Evolutionary conservation across 2,797 vertebrate species (phyloP), one percentile per base, ranked within the genome.

Genomic region (Acanthiza pusilla): DNA sequence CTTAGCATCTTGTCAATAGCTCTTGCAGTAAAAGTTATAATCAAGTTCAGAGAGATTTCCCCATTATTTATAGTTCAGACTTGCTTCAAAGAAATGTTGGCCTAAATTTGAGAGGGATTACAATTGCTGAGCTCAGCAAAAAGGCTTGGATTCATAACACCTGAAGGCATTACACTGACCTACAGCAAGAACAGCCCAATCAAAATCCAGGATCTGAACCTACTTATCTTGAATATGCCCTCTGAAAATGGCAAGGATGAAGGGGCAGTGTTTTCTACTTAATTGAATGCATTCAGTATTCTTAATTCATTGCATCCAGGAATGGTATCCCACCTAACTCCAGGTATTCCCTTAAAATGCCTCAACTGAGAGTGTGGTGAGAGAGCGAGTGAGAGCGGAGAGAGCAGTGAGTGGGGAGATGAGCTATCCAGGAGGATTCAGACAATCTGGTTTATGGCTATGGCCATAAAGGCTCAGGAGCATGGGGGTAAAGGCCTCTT

Each of bases 51-150:
- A 80, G 65, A 89, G 29, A 78, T 91, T 93, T 92, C 45, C 73
- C 38, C 47, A 29, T 89, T 85, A 84, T 92, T 93, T 84, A 32
- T 90, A 90, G 85, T 70, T 90, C 76, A 85, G 42, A 57, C 36
- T 67, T 88, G 38, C 77, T 91, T 90, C 71, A 90, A 94, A 90
- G 63, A 82, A 85, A 91, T 23, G 53, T 71, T 96, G 83, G 60
- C 65, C 80, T 96, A 90, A 91, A 91, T 92, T 84, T 85, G 27
- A 73, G 55, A 87, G 48, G 9, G 50, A 65, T 84, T 93, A 40
- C n/a, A 63, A 22, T 42, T 90, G 74, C 89, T 86, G 88, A 84
- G 91, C 82, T 93, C 70, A 95, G 85, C 85, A 89, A 78, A 72
- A 75, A 84, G 9, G 14, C 54, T 91, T 72, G 36, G 50, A 87